Base-by-base conservation (phyloP, 92 coral and sea anemone genomes). In the Epizoanthus rinbou region DNA sequence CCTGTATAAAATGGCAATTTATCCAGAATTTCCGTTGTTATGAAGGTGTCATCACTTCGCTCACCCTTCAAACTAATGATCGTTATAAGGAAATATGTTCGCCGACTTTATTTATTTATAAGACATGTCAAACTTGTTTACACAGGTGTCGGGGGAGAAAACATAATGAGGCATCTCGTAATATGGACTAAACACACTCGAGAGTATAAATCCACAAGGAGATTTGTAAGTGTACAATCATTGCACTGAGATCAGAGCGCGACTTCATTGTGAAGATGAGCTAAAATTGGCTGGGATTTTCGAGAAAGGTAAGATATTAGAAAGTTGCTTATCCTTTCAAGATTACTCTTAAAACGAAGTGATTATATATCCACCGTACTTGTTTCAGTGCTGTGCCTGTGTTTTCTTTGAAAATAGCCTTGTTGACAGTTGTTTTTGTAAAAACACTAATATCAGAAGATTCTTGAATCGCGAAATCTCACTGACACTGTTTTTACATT, bases 401-500 rank as follows among this genome's bases (percentile, higher is more conserved):
- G 31, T 67, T 67, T 67, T 41, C 18, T 13, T 25, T 67, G 39
- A 41, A 13, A 2, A 33, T 67, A 16, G 19, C n/a, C 6, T 13
- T 15, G 8, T 67, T n/a, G n/a, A n/a, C n/a, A n/a, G n/a, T n/a
- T 33, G 73, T 28, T 19, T 67, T 67, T 67, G 45, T 28, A 67
- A 67, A 67, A 41, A 67, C 31, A 66, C 72, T 45, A 16, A 10
- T 16, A 33, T 25, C 33, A 21, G 45, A 33, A 25, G 39, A 67
- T 67, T 67, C 47, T 67, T 67, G 73, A 67, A 67, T 67, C n/a
- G 72, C 73, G 50, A 67, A 67, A 11, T 67, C 73, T 28, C 31
- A 28, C n/a, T n/a, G 28, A 19, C 17, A 66, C 35, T 5, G 6
- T 28, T 16, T 33, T 6, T 4, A 11, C 25, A 64, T 6, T 6